phyloP scores from a whole-genome alignment of 1,140 invertebrate species.

The Cyclina sinensis region DNA sequence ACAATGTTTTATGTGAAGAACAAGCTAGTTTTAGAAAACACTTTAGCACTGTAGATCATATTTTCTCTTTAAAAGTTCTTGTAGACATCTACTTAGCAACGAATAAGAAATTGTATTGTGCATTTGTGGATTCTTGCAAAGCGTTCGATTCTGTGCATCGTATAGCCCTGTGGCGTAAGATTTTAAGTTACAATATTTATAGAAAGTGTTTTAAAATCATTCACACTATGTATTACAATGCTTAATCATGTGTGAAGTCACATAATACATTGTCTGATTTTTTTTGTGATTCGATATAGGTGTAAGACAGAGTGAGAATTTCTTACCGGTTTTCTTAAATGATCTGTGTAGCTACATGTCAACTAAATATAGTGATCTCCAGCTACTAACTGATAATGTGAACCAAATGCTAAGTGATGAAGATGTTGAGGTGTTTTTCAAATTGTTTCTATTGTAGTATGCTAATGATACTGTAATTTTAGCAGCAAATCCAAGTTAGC shows the following conservation, averaged over 20 bases:
- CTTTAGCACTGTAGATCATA: background rate
- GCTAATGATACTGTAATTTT: no score
- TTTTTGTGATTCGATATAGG: background rate
- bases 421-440: no score
- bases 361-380: no score
- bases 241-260: background rate
- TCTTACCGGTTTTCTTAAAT: background rate
- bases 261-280: background rate
- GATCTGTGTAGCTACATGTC: background rate
- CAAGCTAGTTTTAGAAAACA: conserved; percentile 29
- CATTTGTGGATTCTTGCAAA: background rate
- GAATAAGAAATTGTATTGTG: background rate
- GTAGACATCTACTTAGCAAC: background rate
- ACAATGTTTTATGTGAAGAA: background rate
- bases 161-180: background rate
- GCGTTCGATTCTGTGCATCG: conserved; percentile 1
- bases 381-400: background rate
- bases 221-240: background rate
- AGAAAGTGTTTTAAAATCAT: background rate
- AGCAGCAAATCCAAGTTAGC: no score
- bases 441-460: no score
- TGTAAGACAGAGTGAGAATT: background rate
- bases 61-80: background rate
- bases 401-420: no score
- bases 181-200: background rate